Evolutionary conservation across 2,888 invertebrate genomes (phyloP).

Genomic region (Stenotaenia linearis): DNA sequence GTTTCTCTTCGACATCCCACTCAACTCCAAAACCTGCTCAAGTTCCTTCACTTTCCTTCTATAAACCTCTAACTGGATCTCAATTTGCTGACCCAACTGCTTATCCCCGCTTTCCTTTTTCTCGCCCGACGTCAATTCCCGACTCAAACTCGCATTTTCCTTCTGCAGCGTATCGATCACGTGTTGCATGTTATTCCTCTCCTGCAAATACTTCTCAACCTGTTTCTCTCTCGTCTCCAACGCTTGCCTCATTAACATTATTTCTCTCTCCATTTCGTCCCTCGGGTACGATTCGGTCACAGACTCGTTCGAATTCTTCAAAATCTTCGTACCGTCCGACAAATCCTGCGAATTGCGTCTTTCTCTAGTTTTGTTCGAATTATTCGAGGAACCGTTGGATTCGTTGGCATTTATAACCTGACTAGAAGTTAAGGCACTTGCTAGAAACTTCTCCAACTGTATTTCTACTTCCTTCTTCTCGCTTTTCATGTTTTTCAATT

Average conservation of each 20-base stretch:
- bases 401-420: neutral
- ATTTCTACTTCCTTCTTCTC: neutral
- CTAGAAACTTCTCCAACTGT: neutral
- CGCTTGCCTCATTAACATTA: neutral
- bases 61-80: slow-evolving; percentile 13
- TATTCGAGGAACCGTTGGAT: too few relatives aligned
- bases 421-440: neutral
- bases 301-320: neutral
- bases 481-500: neutral
- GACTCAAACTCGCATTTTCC: neutral
- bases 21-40: slow-evolving; percentile 37
- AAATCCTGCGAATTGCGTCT: slow-evolving; percentile 7
- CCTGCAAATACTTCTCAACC: neutral
- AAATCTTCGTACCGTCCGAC: slow-evolving; percentile 27
- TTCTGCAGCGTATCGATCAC: neutral
- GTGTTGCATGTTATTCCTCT: neutral
- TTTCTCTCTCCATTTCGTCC: neutral
- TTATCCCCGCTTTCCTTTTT: neutral
- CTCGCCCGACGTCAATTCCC: neutral
- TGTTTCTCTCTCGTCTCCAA: neutral
- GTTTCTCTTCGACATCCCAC: slow-evolving; percentile 35
- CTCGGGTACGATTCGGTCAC: neutral
- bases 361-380: neutral
- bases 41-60: slow-evolving; percentile 34
- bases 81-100: slow-evolving; percentile 1